Conservation (phyloP, 2,113 vertebrate genomes). For the Raja brachyura region DNA sequence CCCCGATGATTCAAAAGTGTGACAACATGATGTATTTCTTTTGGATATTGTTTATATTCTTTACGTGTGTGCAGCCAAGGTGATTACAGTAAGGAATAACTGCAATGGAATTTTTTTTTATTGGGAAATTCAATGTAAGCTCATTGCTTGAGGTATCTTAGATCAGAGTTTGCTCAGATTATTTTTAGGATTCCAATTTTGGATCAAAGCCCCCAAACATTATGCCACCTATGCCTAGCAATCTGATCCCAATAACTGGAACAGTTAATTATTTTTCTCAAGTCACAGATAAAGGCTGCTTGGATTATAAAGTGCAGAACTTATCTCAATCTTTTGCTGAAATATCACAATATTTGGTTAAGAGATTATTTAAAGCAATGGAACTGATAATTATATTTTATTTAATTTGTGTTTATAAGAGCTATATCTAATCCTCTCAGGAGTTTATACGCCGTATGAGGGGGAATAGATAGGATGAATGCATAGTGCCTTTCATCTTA, state of each 20-base stretch:
- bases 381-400: not conserved
- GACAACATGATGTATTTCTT: not conserved
- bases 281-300: not conserved
- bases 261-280: not conserved
- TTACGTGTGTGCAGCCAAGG: not conserved
- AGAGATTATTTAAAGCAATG: not conserved
- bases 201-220: not conserved
- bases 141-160: not conserved
- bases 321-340: not conserved
- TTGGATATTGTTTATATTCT: constrained; percentile 10
- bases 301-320: not conserved
- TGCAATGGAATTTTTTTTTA: not conserved
- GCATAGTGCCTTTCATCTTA: too few species aligned
- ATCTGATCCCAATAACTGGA: not conserved
- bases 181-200: not conserved
- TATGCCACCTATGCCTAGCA: too few species aligned
- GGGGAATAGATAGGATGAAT: too few species aligned
- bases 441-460: too few species aligned
- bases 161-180: not conserved
- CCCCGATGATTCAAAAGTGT: not conserved
- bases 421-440: too few species aligned
- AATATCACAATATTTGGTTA: not conserved
- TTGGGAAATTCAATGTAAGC: not conserved
- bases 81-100: not conserved
- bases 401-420: not conserved